Base-by-base conservation (phyloP, 1,140 invertebrate species). In the Heliothis subflexa region DNA sequence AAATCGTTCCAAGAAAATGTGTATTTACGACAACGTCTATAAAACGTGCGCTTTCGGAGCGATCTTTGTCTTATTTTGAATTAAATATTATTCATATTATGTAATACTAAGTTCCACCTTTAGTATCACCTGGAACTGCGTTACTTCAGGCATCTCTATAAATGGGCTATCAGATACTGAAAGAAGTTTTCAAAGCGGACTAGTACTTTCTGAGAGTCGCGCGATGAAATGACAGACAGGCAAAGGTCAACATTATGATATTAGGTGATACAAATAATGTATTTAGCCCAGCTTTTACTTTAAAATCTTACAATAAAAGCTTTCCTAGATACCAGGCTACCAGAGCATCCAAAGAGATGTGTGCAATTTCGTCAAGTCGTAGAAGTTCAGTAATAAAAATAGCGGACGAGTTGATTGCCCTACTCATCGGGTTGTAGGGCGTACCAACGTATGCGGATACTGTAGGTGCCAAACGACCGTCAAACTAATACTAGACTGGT, bases 1-100 rank as follows among this genome's bases (percentile, higher is more conserved):
- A 78, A 81, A 78, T 18, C 54, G 33, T 82, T 80, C 75, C 55
- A 71, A 21, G 81, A 78, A 80, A 76, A 77, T 64, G 14, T 73
- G 55, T 62, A 72, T 76, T 76, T 80, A 76, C 73, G 73, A 81
- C 70, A 52, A 70, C 70, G 47, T 21, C 45, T 64, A 64, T 61
- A 73, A 73, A 73, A 73, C 33, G 12, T 7, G 40, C 55, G 66
- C 59, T 73, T 47, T 61, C 18, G 21, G 12, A 12, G 13, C 71
- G 11, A 16, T 55, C 50, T 55, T 70, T 70, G 66, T 70, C 62
- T 64, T 64, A 64, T 14, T 16, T 64, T 45, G 7, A 33, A 45
- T 64, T 45, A 40, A 40, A 40, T 40, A 40, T 40, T 64, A 0
- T 14, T 64, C 40, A 45, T 18, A 11, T 18, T 18, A 45, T 4